A percentile compares a stretch with the other conserved stretches of the same genome.
phyloP scores from a whole-genome alignment of 2,113 vertebrate species.

The Mormyrus iriodes region DNA sequence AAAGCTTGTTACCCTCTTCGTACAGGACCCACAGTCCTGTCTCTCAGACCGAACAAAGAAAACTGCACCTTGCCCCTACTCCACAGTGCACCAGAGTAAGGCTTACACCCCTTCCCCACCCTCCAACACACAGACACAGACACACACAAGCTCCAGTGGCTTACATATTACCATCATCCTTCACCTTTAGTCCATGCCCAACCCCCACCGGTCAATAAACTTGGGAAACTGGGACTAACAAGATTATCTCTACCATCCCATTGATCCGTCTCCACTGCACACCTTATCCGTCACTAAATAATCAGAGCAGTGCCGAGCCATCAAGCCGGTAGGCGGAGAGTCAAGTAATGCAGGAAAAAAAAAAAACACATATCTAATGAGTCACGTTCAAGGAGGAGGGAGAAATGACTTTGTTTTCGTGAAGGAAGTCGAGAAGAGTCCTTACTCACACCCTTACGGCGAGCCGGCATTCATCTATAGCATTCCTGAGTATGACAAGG shows the following conservation, averaged over 20 bases:
- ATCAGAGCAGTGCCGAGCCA: background rate
- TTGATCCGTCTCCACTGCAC: background rate
- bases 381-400: background rate
- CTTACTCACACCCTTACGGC: too few species aligned
- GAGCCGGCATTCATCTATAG: background rate
- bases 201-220: background rate
- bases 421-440: background rate
- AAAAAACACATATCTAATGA: constrained; percentile 19
- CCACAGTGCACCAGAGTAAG: background rate
- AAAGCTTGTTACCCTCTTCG: constrained; percentile 16
- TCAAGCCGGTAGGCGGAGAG: background rate
- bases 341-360: background rate
- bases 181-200: background rate
- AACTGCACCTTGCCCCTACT: background rate
- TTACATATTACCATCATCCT: background rate
- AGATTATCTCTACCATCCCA: background rate
- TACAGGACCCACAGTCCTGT: constrained; percentile 45
- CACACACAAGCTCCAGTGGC: background rate
- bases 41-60: constrained; percentile 27
- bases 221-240: background rate
- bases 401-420: background rate
- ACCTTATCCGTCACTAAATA: background rate
- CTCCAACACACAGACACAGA: background rate
- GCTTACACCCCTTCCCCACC: background rate
- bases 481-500: constrained; percentile 40